A percentile compares a stretch with the other conserved stretches of the same genome.
These are phyloP conservation scores for Dunckerocampus dactyliophorus DNA, from an alignment of 2,113 vertebrate species.

Conservation along the genomic window DNA sequence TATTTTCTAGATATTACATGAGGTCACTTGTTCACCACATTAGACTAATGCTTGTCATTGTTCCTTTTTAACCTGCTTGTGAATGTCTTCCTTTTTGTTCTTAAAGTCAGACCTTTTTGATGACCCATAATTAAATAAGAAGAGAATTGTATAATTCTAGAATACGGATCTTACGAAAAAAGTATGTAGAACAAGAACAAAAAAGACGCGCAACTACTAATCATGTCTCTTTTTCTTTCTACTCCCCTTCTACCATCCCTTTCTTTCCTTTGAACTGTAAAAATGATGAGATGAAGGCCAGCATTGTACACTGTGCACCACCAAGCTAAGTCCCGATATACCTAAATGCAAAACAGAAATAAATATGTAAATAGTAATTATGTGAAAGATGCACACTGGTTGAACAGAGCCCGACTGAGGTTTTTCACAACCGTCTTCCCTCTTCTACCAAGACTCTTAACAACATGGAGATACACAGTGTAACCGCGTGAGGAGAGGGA, in stretches of 20 bases:
- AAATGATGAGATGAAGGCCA: constrained; percentile 1
- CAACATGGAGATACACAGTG: constrained; percentile 45
- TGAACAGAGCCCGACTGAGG: too few species aligned
- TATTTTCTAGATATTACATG: constrained; percentile 55
- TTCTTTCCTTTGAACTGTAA: constrained; percentile 20
- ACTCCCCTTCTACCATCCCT: too few species aligned
- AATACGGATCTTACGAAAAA: neutral
- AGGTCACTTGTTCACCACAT: constrained; percentile 48
- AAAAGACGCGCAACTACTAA: too few species aligned
- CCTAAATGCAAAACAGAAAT: constrained; percentile 16
- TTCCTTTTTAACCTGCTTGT: constrained; percentile 1
- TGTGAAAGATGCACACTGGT: neutral
- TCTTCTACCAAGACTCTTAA: constrained; percentile 26
- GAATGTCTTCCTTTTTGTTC: neutral
- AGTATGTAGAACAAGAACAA: too few species aligned
- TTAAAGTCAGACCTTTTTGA: neutral
- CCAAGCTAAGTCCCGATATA: too few species aligned
- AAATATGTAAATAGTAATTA: constrained; percentile 29
- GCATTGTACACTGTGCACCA: too few species aligned
- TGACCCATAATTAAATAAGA: constrained; percentile 3
- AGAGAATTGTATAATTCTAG: neutral
- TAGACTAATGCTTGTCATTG: constrained; percentile 19
- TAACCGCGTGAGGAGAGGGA: constrained; percentile 37
- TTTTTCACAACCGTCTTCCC: constrained; percentile 30
- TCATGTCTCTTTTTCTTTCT: too few species aligned